Evolutionary conservation across 2,888 invertebrate species (phyloP).

Genomic region (Andrena bucephala): DNA sequence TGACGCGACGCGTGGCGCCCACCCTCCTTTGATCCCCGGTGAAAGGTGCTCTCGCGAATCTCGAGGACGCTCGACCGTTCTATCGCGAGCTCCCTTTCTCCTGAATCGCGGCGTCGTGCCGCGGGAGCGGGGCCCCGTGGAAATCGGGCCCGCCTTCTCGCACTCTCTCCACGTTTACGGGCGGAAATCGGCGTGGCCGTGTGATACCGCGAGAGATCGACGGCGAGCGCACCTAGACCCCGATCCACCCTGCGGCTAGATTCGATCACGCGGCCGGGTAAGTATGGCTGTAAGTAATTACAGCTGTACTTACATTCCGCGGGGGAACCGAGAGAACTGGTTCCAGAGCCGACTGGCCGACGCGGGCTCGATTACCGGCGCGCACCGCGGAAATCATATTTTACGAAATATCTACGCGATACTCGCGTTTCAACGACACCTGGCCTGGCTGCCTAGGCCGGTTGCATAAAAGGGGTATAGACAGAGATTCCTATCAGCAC

Average conservation of each 20-base stretch:
- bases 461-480: conserved; percentile 2
- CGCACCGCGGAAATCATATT: conserved; percentile 56
- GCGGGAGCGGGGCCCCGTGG: conserved; percentile 34
- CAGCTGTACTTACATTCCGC: conserved; percentile 70
- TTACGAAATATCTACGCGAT: conserved; percentile 48
- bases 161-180: conserved; percentile 44
- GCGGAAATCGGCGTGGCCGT: conserved; percentile 60
- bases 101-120: conserved; percentile 38
- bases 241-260: conserved; percentile 55
- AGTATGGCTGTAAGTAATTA: conserved; percentile 70
- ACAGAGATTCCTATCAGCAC: conserved; percentile 55
- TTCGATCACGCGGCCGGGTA: conserved; percentile 64
- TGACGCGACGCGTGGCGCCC: conserved; percentile 70
- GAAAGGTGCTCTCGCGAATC: conserved; percentile 69
- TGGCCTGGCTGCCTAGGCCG: not conserved
- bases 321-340: conserved; percentile 68
- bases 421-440: conserved; percentile 23
- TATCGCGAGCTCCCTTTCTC: conserved; percentile 67
- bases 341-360: conserved; percentile 49
- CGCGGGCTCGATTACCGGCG: conserved; percentile 48
- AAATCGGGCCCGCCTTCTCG: conserved; percentile 54
- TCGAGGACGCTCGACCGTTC: conserved; percentile 71
- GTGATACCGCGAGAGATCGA: conserved; percentile 54
- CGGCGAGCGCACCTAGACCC: conserved; percentile 35
- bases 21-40: conserved; percentile 65